Base-by-base conservation (phyloP, 2,113 vertebrate genomes). In the Rhinogobius similis region DNA sequence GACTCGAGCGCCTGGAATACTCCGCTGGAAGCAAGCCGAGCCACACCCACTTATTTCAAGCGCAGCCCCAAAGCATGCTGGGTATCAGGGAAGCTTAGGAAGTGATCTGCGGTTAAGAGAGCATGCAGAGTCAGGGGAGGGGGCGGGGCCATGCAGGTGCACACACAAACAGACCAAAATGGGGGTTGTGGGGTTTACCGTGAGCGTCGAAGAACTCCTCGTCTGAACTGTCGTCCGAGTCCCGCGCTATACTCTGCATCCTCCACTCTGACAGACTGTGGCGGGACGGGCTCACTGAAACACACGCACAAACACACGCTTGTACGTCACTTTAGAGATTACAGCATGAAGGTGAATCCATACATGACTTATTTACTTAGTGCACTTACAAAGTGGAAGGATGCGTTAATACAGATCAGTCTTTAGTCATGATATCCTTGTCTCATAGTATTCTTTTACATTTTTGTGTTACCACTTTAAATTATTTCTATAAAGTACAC, bases 141-240 rank as follows among this genome's bases (percentile, higher is more conserved):
- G 61, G 74, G 67, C 43, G 56, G 59, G 29, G 53, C 32, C 32
- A 36, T 5, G 59, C 52, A 71, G 64, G 56, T 46, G 50, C 20
- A 26, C 48, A 73, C 5, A 23, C 14, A 20, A 0, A 72, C 76
- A 75, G 41, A 8, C 24, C 62, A 24, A 10, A 43, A 67, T 59
- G 4, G 38, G 41, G 77, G 10, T 12, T 10, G 11, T 14, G 23
- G 58, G 5, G 13, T 65, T 41, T 95, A 98, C 96, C 97, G 16
- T 97, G 92, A 18, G 97, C 96, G 58, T 98, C 97, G n/a, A 98
- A 98, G 93, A 97, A 98, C 90, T 98, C 96, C 13, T 98, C 97
- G 0, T 98, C 97, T 0, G 96, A 96, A 92, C 96, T 96, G 85
- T 97, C 96, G 0, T 98, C 97, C 0, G 97, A 98, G 88, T 98